Evolutionary conservation across 2,113 vertebrate species (phyloP).

Genomic region (Lethenteron reissneri): DNA sequence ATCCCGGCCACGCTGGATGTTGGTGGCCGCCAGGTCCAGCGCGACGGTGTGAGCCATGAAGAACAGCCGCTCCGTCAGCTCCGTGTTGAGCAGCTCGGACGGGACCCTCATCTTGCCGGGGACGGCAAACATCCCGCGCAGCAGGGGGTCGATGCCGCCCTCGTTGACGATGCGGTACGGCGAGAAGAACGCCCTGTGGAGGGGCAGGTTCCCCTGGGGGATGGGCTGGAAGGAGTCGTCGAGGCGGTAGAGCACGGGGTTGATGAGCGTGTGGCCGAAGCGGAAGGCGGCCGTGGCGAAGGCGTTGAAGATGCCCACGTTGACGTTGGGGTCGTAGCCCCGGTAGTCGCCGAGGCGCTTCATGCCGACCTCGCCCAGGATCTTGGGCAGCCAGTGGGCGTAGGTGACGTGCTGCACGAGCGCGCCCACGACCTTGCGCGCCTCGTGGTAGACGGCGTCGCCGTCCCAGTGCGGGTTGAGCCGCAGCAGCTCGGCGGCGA

Average conservation of each 20-base stretch:
- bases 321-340: conserved; percentile 66
- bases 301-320: conserved; percentile 58
- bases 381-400: conserved; percentile 83
- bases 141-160: conserved; percentile 83
- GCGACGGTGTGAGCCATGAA: conserved; percentile 87
- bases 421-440: conserved; percentile 82
- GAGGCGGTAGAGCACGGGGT: conserved; percentile 65
- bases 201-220: conserved; percentile 59
- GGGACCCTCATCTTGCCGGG: conserved; percentile 82
- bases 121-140: conserved; percentile 68
- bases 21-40: conserved; percentile 85
- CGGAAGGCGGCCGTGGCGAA: conserved; percentile 91
- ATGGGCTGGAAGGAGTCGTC: conserved; percentile 62
- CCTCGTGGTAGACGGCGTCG: conserved; percentile 83
- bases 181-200: conserved; percentile 92
- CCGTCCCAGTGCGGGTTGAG: conserved; percentile 95
- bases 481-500: conserved; percentile 55
- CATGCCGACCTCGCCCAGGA: conserved; percentile 67
- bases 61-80: conserved; percentile 81
- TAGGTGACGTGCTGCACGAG: conserved; percentile 96
- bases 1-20: conserved; percentile 80
- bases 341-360: conserved; percentile 53
- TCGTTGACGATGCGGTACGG: conserved; percentile 88
- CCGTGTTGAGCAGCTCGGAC: conserved; percentile 69
- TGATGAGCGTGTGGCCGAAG: conserved; percentile 88